A percentile compares a stretch with the other conserved stretches of the same genome.
Evolutionary conservation across 2,113 vertebrate genomes (phyloP).

Genomic region (Patagioenas fasciata): DNA sequence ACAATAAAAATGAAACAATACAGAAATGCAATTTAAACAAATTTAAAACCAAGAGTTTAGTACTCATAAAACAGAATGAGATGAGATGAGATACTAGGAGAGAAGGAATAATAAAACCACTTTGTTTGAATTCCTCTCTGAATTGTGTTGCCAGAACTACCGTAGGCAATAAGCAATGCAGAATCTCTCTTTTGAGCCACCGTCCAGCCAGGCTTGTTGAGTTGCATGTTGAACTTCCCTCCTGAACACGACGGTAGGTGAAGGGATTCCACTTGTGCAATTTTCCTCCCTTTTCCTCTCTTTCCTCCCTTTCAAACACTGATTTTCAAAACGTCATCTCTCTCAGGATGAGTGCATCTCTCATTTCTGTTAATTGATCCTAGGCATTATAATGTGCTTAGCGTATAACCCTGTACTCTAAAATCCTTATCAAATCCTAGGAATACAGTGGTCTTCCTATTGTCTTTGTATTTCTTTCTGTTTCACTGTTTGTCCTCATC

Average conservation of each 20-base stretch:
- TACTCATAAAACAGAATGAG: not conserved
- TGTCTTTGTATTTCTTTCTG: not conserved
- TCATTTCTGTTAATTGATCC: not conserved
- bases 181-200: not conserved
- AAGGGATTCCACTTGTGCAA: not conserved
- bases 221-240: not conserved
- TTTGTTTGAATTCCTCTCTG: not conserved
- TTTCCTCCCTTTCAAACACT: not conserved
- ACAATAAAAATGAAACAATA: not conserved
- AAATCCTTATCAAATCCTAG: not conserved
- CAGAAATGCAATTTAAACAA: not conserved
- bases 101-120: not conserved
- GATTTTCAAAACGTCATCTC: not conserved
- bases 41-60: not conserved
- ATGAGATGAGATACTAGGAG: not conserved
- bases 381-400: not conserved
- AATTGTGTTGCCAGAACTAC: not conserved
- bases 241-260: not conserved
- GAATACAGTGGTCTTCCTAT: not conserved
- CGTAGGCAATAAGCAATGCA: not conserved
- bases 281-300: not conserved
- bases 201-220: not conserved
- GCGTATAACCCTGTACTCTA: not conserved
- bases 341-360: fast-evolving
- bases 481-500: not conserved